phyloP scores from a whole-genome alignment of 1,140 invertebrate species.

The Phenacoccus solenopsis region DNA sequence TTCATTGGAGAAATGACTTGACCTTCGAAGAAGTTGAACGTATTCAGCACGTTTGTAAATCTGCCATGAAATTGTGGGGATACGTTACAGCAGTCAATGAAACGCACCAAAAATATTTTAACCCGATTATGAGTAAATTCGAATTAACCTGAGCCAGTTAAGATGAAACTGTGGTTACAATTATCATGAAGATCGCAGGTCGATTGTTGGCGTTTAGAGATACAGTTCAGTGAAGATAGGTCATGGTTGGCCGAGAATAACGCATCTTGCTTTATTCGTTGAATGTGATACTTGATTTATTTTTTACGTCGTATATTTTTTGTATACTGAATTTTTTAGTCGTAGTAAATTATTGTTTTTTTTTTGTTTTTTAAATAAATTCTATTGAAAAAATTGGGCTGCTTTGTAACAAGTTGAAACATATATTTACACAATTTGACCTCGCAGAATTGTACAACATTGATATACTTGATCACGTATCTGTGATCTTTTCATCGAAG shows the following conservation, averaged over 20 bases:
- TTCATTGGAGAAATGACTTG: slow-evolving; percentile 67
- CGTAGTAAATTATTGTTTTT: background rate
- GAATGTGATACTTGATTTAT: background rate
- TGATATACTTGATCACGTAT: too few relatives aligned
- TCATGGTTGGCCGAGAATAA: background rate
- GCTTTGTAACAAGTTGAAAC: too few relatives aligned
- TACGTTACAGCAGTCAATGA: slow-evolving; percentile 44
- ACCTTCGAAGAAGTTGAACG: slow-evolving; percentile 49
- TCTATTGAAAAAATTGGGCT: too few relatives aligned
- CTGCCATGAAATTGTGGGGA: slow-evolving; percentile 71
- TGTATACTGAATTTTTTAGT: background rate
- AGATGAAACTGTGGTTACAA: too few relatives aligned
- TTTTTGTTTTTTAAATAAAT: background rate
- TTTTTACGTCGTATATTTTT: background rate
- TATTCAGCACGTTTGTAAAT: slow-evolving; percentile 48
- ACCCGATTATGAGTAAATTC: slow-evolving; percentile 34
- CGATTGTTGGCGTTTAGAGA: too few relatives aligned
- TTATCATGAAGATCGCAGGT: too few relatives aligned
- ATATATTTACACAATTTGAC: too few relatives aligned
- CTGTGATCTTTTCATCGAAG: too few relatives aligned
- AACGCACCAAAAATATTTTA: slow-evolving; percentile 41
- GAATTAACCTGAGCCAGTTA: background rate
- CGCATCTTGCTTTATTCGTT: background rate
- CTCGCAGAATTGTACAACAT: too few relatives aligned
- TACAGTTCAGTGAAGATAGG: background rate